Conservation (phyloP, 2,797 vertebrate genomes). For the Chrosomus eos region DNA sequence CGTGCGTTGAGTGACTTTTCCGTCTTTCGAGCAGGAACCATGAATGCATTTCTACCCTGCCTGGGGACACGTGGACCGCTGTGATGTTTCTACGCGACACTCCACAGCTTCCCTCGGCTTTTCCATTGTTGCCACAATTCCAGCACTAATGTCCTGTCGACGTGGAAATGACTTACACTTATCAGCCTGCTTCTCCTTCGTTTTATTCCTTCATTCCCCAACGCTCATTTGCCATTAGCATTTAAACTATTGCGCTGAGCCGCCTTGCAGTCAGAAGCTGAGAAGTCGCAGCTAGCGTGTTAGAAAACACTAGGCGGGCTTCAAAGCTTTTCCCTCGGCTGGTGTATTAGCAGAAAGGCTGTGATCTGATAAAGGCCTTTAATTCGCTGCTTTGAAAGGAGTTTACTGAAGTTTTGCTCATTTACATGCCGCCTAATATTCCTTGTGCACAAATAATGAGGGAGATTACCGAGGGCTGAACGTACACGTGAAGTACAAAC, state of each 20-base stretch:
- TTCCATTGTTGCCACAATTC: conserved; percentile 39
- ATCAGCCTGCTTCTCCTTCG: conserved; percentile 64
- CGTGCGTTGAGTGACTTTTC: conserved; percentile 62
- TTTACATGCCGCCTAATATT: conserved; percentile 67
- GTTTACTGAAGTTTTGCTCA: conserved; percentile 68
- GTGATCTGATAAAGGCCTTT: conserved; percentile 76
- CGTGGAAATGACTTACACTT: conserved; percentile 70
- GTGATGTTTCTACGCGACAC: conserved; percentile 55
- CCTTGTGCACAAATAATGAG: conserved; percentile 55
- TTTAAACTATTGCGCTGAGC: conserved; percentile 67
- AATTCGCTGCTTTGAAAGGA: conserved; percentile 72
- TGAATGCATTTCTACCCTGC: conserved; percentile 37
- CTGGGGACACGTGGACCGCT: conserved; percentile 41
- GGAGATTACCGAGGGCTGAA: conserved; percentile 53
- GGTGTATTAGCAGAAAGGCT: conserved; percentile 59
- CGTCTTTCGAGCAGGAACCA: conserved; percentile 35
- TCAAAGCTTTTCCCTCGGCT: conserved; percentile 58
- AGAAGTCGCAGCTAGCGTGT: conserved; percentile 49
- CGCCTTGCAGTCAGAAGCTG: conserved; percentile 63
- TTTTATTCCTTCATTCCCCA: conserved; percentile 64
- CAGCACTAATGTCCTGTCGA: conserved; percentile 57
- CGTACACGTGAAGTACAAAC: conserved; percentile 53
- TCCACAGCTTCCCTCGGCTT: conserved; percentile 39
- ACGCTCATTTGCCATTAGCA: conserved; percentile 71
- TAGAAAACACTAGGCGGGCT: conserved; percentile 48